Evolutionary conservation across 2,797 vertebrate species (phyloP).

Genomic region (Anabas testudineus): DNA sequence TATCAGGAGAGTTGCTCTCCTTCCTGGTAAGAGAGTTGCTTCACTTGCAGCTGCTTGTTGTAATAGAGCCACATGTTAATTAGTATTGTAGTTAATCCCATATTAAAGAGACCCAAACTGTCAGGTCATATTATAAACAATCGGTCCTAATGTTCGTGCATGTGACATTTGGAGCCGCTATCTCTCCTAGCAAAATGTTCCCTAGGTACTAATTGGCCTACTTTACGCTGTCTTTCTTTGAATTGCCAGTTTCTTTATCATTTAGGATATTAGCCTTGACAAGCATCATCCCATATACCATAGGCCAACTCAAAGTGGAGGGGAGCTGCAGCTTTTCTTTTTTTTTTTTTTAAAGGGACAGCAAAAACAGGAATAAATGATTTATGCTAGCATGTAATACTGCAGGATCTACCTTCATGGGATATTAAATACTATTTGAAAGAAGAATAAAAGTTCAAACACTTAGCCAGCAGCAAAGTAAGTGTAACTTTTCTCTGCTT

Average conservation of each 20-base stretch:
- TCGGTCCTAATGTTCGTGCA: conserved; percentile 78
- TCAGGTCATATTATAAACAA: conserved; percentile 90
- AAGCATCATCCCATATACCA: conserved; percentile 78
- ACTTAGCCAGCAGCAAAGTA: conserved; percentile 83
- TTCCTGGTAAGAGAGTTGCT: conserved; percentile 36
- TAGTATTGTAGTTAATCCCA: conserved; percentile 87
- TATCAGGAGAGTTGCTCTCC: conserved; percentile 40
- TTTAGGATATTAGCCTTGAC: conserved; percentile 84
- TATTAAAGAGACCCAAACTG: conserved; percentile 87
- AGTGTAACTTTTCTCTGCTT: conserved; percentile 85
- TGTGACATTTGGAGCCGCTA: conserved; percentile 84
- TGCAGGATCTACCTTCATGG: conserved; percentile 73
- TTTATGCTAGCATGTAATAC: conserved; percentile 65
- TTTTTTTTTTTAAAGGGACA: conserved; percentile 60
- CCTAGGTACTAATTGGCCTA: conserved; percentile 88
- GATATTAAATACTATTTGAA: conserved; percentile 82
- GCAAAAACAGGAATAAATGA: conserved; percentile 75
- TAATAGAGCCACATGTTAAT: conserved; percentile 84
- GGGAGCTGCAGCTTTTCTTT: conserved; percentile 43
- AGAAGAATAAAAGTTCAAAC: conserved; percentile 86
- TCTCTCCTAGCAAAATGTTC: conserved; percentile 84
- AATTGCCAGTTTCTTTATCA: conserved; percentile 83
- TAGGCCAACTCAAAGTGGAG: conserved; percentile 57
- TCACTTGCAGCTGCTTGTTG: conserved; percentile 68
- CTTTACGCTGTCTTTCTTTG: conserved; percentile 83